Evolutionary conservation across 1,140 invertebrate genomes (phyloP).

Genomic region (Brachionus rotundiformis): DNA sequence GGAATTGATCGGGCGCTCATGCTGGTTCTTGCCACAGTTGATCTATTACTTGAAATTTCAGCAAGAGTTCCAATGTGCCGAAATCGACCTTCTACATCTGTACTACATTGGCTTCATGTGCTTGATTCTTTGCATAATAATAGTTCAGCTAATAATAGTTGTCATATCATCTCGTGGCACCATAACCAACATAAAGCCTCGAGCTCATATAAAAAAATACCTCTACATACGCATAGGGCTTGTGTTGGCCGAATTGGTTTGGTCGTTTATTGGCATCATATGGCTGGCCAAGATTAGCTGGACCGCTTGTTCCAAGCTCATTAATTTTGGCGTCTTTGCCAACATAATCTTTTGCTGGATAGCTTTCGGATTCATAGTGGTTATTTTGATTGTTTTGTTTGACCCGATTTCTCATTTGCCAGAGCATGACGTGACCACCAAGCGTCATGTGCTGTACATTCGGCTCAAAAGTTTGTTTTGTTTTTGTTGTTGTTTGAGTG

Average conservation of each 20-base stretch:
- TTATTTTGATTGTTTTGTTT: neutral
- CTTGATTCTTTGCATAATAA: neutral
- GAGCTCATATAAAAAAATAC: neutral
- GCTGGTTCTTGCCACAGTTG: conserved; percentile 15
- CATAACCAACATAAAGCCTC: conserved; percentile 3
- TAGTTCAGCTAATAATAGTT: conserved; percentile 18
- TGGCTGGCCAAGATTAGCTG: conserved; percentile 30
- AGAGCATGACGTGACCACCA: conserved; percentile 11
- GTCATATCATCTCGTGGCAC: conserved; percentile 5
- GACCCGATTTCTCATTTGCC: conserved; percentile 41
- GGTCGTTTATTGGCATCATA: conserved; percentile 7
- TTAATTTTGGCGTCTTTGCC: neutral
- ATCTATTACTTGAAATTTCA: conserved; percentile 29
- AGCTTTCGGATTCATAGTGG: neutral
- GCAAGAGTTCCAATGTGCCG: conserved; percentile 21
- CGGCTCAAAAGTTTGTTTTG: conserved; percentile 25
- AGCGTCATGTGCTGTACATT: conserved; percentile 10
- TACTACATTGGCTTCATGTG: conserved; percentile 36
- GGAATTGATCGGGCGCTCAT: neutral
- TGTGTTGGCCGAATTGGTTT: neutral
- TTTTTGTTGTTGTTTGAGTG: neutral
- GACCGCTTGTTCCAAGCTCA: neutral
- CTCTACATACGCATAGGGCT: neutral
- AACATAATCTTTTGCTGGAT: conserved; percentile 33
- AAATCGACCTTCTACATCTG: conserved; percentile 18